Conservation (phyloP, 1,140 invertebrate genomes). For the Eumeta japonica region DNA sequence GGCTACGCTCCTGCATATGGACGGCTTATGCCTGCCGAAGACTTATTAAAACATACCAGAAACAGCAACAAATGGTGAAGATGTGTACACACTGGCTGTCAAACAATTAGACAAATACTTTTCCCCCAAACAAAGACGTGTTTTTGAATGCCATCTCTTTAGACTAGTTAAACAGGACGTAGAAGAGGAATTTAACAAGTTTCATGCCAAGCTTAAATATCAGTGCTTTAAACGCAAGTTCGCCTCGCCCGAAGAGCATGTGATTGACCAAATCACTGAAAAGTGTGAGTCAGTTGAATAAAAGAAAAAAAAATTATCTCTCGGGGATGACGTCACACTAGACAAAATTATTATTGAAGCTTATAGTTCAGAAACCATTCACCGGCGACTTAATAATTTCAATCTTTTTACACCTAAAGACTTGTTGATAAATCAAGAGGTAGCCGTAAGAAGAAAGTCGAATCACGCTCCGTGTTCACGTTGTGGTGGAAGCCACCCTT, state of each 20-base stretch:
- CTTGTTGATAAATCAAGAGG: conserved; percentile 1
- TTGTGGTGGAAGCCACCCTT: conserved; percentile 3
- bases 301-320: conserved; percentile 14
- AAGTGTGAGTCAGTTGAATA: conserved; percentile 12
- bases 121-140: conserved; percentile 8
- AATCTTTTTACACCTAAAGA: background rate
- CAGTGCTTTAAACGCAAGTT: conserved; percentile 15
- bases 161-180: conserved; percentile 10
- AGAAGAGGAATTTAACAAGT: conserved; percentile 14
- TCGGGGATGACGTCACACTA: conserved; percentile 12
- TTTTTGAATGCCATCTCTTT: conserved; percentile 8
- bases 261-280: conserved; percentile 19
- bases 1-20: conserved; percentile 13
- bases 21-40: conserved; percentile 12
- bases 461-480: background rate
- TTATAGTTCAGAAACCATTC: conserved; percentile 8
- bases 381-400: conserved; percentile 4
- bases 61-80: conserved; percentile 9
- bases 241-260: conserved; percentile 7
- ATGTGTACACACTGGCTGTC: conserved; percentile 10
- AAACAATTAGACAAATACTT: conserved; percentile 10
- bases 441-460: background rate
- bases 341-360: conserved; percentile 14
- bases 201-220: conserved; percentile 11
- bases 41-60: conserved; percentile 15